Evolutionary conservation across 2,888 invertebrate species (phyloP).

Genomic region (Tolmerus cingulatus): DNA sequence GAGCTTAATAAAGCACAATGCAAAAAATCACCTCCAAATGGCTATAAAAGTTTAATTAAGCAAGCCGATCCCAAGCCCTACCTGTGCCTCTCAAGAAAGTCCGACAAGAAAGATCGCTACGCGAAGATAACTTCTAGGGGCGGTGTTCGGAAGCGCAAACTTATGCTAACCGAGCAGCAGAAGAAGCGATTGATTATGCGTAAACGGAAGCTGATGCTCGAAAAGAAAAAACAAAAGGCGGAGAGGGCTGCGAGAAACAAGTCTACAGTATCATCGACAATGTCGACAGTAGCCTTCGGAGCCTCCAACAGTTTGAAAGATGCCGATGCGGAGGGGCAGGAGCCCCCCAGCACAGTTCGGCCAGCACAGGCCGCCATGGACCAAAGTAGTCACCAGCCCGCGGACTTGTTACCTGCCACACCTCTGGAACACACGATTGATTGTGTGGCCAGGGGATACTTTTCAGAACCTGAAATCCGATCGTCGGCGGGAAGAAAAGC

Average conservation of each 20-base stretch:
- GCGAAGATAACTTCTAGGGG: slow-evolving; percentile 54
- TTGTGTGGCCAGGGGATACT: slow-evolving; percentile 59
- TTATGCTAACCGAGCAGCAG: slow-evolving; percentile 59
- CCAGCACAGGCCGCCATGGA: neutral
- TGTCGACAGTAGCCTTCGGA: neutral
- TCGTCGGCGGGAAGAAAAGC: slow-evolving; percentile 48
- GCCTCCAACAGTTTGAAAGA: neutral
- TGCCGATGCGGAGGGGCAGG: neutral
- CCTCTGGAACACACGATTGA: slow-evolving; percentile 55
- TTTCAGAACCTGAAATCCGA: slow-evolving; percentile 61
- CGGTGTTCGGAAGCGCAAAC: slow-evolving; percentile 55
- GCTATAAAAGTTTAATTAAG: slow-evolving; percentile 63
- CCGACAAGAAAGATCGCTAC: slow-evolving; percentile 56
- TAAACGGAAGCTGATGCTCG: slow-evolving; percentile 54
- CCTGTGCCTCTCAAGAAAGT: slow-evolving; percentile 59
- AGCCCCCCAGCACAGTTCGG: neutral
- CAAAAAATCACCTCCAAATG: slow-evolving; percentile 60
- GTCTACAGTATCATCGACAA: neutral
- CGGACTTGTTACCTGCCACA: slow-evolving; percentile 53
- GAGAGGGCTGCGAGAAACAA: neutral
- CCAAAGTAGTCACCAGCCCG: slow-evolving; percentile 51
- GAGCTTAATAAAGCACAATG: slow-evolving; percentile 55
- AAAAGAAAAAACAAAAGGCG: slow-evolving; percentile 51
- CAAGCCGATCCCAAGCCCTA: slow-evolving; percentile 62
- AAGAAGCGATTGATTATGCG: slow-evolving; percentile 55